Evolutionary conservation across 2,888 invertebrate genomes (phyloP).

Genomic region (Uloborus plumipes): DNA sequence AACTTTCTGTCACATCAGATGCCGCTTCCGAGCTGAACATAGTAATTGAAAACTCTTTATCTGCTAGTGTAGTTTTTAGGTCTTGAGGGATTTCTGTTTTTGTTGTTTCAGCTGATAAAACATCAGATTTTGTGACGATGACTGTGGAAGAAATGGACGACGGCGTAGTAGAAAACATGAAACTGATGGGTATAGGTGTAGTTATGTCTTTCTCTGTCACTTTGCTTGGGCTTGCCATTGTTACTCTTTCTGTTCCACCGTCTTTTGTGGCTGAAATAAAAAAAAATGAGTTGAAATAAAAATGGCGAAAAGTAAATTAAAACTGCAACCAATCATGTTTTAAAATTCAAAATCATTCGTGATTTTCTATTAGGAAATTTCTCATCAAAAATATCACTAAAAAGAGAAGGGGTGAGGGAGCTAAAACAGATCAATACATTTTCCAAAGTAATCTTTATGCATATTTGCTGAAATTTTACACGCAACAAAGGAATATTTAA

Average conservation of each 20-base stretch:
- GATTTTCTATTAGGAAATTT: too few relatives aligned
- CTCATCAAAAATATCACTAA: too few relatives aligned
- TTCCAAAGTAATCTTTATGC: too few relatives aligned
- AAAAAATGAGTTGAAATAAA: too few relatives aligned
- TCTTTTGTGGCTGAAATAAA: conserved; percentile 35
- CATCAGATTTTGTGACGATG: conserved; percentile 19
- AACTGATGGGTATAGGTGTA: conserved; percentile 46
- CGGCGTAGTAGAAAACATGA: conserved; percentile 38
- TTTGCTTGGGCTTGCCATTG: not conserved
- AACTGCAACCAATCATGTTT: too few relatives aligned
- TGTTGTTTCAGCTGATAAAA: not conserved
- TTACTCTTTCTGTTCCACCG: not conserved
- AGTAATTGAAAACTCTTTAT: not conserved
- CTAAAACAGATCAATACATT: too few relatives aligned
- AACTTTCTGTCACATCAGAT: not conserved
- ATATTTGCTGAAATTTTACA: too few relatives aligned
- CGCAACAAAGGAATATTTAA: too few relatives aligned
- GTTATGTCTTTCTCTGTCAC: conserved; percentile 34
- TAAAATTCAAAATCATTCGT: too few relatives aligned
- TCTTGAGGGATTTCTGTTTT: not conserved
- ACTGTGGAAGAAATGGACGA: conserved; percentile 21
- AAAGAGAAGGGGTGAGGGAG: too few relatives aligned
- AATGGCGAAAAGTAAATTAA: too few relatives aligned
- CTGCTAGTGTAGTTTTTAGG: not conserved
- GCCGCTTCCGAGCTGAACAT: not conserved